These are phyloP conservation scores for Nansenia antarctica DNA, from an alignment of 2,113 vertebrate genomes.

Conservation along the genomic window DNA sequence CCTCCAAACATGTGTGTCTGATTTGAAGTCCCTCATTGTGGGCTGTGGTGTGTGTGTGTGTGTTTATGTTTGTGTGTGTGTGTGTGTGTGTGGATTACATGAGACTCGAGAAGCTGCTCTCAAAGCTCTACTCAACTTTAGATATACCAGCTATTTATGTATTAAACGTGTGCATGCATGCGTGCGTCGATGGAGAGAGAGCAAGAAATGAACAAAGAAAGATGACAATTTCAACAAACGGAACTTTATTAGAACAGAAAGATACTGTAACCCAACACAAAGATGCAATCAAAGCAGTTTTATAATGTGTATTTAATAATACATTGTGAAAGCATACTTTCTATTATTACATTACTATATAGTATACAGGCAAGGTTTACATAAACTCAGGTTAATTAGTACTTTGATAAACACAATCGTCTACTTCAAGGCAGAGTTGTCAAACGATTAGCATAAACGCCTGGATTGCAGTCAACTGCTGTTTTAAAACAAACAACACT, in stretches of 20 bases:
- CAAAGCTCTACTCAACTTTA: no score
- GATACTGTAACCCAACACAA: not conserved
- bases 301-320: not conserved
- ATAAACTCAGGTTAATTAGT: not conserved
- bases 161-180: no score
- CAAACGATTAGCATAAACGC: not conserved
- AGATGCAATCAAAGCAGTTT: not conserved
- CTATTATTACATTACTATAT: no score
- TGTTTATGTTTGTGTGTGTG: no score
- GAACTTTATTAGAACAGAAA: no score
- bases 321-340: no score
- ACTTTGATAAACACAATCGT: not conserved
- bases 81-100: no score
- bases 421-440: not conserved
- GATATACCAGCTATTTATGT: no score
- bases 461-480: not conserved
- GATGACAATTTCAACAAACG: not conserved
- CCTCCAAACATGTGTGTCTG: not conserved
- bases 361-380: not conserved
- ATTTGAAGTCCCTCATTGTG: not conserved
- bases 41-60: no score
- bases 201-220: not conserved
- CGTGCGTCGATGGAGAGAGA: no score
- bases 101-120: no score
- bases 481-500: constrained; percentile 1